A percentile compares a stretch with the other conserved stretches of the same genome.
Conservation (phyloP, 2,888 invertebrate genomes). For the Trilocha varians region DNA sequence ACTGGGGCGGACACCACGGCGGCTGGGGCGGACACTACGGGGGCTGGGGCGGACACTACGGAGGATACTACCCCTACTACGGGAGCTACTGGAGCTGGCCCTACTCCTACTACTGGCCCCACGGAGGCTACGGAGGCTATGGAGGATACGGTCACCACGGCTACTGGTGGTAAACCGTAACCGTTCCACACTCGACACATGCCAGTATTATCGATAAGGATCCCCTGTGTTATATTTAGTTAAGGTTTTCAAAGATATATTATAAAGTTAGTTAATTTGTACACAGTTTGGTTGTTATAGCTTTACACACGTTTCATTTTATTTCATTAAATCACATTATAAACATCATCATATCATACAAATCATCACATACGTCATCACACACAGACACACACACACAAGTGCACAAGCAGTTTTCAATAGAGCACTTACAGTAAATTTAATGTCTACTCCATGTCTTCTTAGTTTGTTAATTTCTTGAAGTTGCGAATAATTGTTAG, state of each 20-base stretch:
- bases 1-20: constrained; percentile 39
- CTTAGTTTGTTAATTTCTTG: too few relatives aligned
- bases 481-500: too few relatives aligned
- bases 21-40: constrained; percentile 32
- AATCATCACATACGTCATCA: too few relatives aligned
- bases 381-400: too few relatives aligned
- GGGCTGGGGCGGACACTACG: constrained; percentile 29
- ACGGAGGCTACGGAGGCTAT: constrained; percentile 23
- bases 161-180: constrained; percentile 28
- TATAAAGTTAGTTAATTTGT: too few relatives aligned
- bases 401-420: too few relatives aligned
- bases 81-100: constrained; percentile 22
- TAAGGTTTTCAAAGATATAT: too few relatives aligned
- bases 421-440: too few relatives aligned
- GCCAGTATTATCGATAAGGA: background rate
- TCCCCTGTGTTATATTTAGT: background rate
- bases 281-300: background rate
- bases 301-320: background rate
- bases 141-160: constrained; percentile 23
- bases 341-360: too few relatives aligned
- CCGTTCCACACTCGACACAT: background rate
- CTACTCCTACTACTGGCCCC: constrained; percentile 25
- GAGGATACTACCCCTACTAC: constrained; percentile 21
- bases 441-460: too few relatives aligned
- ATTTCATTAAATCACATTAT: too few relatives aligned